Evolutionary conservation across 2,797 vertebrate genomes (phyloP), one percentile per base, ranked within the genome.

Genomic region (Mionectes olivaceus): DNA sequence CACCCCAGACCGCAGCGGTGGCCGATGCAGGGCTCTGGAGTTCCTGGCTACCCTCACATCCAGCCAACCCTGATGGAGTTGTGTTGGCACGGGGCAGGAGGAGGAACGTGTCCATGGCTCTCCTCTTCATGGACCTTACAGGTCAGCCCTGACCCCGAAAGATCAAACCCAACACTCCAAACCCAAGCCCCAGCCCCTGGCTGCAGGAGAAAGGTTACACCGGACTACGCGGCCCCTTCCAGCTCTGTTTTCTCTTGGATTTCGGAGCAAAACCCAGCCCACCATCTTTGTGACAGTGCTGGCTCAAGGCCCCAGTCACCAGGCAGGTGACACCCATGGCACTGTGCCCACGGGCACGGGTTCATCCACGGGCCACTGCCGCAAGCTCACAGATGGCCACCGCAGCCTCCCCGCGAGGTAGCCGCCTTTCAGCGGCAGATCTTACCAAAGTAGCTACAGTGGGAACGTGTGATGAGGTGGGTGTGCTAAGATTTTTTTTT

Each of bases 381-480:
- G 3, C 52, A 33, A 84, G 84, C 93, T 94, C 43, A 4, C 91
- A 95, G 94, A 88, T 96, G 95, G 89, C 91, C 30, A 89, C 76
- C 3, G 2, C 84, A 91, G 92, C 87, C 92, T 94, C 82, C 93
- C 73, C 7, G 7, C 6, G 8, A 84, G 90, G 91, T 83, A 89
- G 89, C 87, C 19, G 76, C 87, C 87, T 93, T 94, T 41, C 88
- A 50, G 71, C 22, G 1, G 87, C 85, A 89, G 91, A 91, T 95
- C 65, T 6, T 76, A 78, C 89, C 43, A 33, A 87, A 92, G 91
- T 55, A 92, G 91, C 94, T 89, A 44, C 94, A 97, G 91, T 82
- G 94, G 94, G 94, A 93, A 95, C 77, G 94, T 96, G 96, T 93
- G 95, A 95, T 68, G 93, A 96, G 92, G 95, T 95, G 94, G 94